Conservation (phyloP, 2,113 vertebrate genomes). For the Festucalex cinctus region DNA sequence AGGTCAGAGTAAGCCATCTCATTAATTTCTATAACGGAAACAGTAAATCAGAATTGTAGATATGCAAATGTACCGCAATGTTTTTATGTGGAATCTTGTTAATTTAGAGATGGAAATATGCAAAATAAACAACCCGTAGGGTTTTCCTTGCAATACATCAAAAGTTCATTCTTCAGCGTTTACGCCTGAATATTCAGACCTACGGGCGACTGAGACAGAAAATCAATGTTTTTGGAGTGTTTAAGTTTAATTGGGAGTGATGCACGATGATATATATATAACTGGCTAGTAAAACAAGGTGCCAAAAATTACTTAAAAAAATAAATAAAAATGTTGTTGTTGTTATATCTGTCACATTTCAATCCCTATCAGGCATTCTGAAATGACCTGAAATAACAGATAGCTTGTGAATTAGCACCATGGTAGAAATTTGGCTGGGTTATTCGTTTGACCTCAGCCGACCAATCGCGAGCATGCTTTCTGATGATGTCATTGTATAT, state of each 20-base stretch:
- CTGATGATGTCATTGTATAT: no score
- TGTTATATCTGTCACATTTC: neutral
- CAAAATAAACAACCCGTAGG: slow-evolving; percentile 24
- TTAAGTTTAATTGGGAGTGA: slow-evolving; percentile 3
- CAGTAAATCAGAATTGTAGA: slow-evolving; percentile 22
- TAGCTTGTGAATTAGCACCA: neutral
- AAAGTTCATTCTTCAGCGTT: slow-evolving; percentile 6
- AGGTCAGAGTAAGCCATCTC: slow-evolving; percentile 6
- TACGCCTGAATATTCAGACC: slow-evolving; percentile 8
- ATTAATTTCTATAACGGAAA: slow-evolving; percentile 27
- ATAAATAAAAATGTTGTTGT: neutral
- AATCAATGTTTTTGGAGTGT: slow-evolving; percentile 11
- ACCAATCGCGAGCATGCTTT: no score
- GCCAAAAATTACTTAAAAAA: no score
- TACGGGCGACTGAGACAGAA: neutral
- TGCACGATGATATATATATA: neutral
- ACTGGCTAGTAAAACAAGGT: no score
- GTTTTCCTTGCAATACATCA: slow-evolving; percentile 20
- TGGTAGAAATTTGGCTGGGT: neutral
- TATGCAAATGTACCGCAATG: slow-evolving; percentile 30
- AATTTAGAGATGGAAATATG: slow-evolving; percentile 13
- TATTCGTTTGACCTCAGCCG: no score
- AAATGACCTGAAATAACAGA: neutral
- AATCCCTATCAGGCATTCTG: neutral
- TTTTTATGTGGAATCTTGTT: slow-evolving; percentile 37